Conservation (phyloP, 1,140 invertebrate species). For the Hycleus phaleratus region DNA sequence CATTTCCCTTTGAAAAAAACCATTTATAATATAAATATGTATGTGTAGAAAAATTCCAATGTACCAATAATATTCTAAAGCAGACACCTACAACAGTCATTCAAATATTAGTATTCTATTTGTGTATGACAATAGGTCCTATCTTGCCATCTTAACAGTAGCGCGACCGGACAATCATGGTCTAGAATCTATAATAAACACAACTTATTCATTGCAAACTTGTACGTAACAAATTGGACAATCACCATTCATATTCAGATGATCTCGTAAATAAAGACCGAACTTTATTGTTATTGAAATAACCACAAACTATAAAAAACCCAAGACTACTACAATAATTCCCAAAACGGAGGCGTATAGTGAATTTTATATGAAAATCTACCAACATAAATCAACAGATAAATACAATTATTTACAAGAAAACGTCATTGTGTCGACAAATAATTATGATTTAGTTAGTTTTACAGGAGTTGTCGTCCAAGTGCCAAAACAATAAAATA, state of each 20-base stretch:
- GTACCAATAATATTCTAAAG: background rate
- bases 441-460: constrained; percentile 4
- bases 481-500: background rate
- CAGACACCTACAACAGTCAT: constrained; percentile 5
- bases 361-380: too few species aligned
- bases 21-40: background rate
- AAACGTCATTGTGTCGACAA: constrained; percentile 1
- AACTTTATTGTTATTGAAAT: too few species aligned
- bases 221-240: too few species aligned
- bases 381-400: background rate
- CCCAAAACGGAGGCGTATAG: too few species aligned
- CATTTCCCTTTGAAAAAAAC: background rate
- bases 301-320: too few species aligned
- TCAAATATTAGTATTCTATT: constrained; percentile 4
- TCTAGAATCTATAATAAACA: constrained; percentile 14
- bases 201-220: constrained; percentile 5
- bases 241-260: too few species aligned
- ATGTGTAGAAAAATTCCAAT: background rate
- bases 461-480: constrained; percentile 3
- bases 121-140: constrained; percentile 11
- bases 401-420: background rate
- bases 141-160: constrained; percentile 15
- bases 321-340: too few species aligned
- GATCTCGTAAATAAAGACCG: too few species aligned
- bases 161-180: constrained; percentile 13